Evolutionary conservation across 2,888 invertebrate genomes (phyloP).

Genomic region (Heteromyza rotundicornis): DNA sequence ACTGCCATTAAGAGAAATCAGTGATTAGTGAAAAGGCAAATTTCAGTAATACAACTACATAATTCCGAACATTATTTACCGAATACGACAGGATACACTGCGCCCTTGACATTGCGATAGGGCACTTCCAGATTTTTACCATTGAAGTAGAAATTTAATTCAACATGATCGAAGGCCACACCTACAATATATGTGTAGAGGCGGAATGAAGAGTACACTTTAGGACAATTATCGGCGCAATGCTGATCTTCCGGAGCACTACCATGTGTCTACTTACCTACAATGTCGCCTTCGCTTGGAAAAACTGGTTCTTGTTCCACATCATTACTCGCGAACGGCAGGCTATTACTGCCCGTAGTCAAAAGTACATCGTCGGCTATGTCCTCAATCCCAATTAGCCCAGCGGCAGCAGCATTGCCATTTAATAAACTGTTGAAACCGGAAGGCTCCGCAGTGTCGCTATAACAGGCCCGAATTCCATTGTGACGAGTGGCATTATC

Average conservation of each 20-base stretch:
- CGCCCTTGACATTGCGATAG: slow-evolving; percentile 86
- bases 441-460: slow-evolving; percentile 58
- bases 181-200: too few species aligned
- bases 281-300: slow-evolving; percentile 86
- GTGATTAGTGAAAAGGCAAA: too few species aligned
- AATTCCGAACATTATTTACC: slow-evolving; percentile 67
- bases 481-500: slow-evolving; percentile 88
- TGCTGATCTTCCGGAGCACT: too few species aligned
- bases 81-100: slow-evolving; percentile 87
- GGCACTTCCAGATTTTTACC: slow-evolving; percentile 86
- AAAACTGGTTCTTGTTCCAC: slow-evolving; percentile 54
- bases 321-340: too few species aligned
- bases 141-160: slow-evolving; percentile 93
- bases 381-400: slow-evolving; percentile 60
- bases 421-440: slow-evolving; percentile 41
- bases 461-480: too few species aligned
- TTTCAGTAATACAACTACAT: not conserved
- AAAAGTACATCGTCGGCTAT: slow-evolving; percentile 57
- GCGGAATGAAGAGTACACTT: too few species aligned
- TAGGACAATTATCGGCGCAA: too few species aligned
- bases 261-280: slow-evolving; percentile 87
- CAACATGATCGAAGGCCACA: slow-evolving; percentile 93
- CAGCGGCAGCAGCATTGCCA: slow-evolving; percentile 43
- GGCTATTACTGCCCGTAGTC: slow-evolving; percentile 53
- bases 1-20: slow-evolving; percentile 71